phyloP scores from a whole-genome alignment of 1,140 invertebrate species.

The Aporrectodea caliginosa region DNA sequence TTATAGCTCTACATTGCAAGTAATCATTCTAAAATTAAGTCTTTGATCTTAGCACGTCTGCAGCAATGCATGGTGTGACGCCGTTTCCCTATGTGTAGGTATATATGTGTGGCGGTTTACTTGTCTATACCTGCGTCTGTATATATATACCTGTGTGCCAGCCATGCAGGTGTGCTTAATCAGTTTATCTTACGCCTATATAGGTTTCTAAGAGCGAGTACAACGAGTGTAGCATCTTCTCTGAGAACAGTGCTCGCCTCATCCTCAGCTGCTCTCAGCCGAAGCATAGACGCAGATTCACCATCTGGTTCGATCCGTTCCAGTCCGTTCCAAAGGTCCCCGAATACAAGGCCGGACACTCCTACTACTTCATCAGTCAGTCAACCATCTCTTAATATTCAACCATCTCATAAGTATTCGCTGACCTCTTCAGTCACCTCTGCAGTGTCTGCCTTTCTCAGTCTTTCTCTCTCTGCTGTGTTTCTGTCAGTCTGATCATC shows the following conservation, averaged over 20 bases:
- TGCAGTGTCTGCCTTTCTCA: background rate
- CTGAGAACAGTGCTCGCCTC: background rate
- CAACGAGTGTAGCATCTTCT: conserved; percentile 21
- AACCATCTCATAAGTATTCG: no score
- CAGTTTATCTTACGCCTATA: background rate
- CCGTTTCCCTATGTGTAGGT: background rate
- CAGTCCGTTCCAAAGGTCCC: conserved; percentile 23
- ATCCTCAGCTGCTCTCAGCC: conserved; percentile 23
- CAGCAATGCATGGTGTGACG: background rate
- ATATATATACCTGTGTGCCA: background rate
- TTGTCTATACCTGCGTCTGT: background rate
- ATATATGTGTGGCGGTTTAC: background rate
- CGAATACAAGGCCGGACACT: conserved; percentile 16
- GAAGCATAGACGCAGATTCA: conserved; percentile 13
- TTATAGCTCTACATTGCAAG: no score
- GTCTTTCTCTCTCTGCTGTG: background rate
- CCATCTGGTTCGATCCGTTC: conserved; percentile 24
- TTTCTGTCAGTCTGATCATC: background rate
- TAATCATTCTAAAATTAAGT: background rate
- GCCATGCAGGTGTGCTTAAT: background rate
- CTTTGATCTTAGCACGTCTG: background rate
- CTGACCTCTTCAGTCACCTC: background rate
- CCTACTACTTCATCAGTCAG: conserved; percentile 30
- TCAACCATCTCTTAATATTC: no score
- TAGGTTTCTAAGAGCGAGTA: conserved; percentile 27